A percentile compares a stretch with the other conserved stretches of the same genome.
phyloP scores from a whole-genome alignment of 2,888 invertebrate genomes.

The Pterostichus madidus region DNA sequence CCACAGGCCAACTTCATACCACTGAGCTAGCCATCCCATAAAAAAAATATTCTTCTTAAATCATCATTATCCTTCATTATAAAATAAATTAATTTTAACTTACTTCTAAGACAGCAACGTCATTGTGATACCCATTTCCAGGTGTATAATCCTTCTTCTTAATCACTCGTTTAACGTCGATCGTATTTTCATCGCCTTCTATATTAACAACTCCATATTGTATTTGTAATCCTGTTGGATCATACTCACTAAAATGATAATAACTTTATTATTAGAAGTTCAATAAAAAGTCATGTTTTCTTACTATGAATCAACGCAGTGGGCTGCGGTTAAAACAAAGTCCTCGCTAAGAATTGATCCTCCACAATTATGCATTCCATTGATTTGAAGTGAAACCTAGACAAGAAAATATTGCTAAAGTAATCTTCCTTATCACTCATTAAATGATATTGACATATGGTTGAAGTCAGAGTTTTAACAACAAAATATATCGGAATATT shows the following conservation, averaged over 20 bases:
- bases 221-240: slow-evolving; percentile 25
- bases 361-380: slow-evolving; percentile 69
- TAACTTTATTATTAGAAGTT: background rate
- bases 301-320: slow-evolving; percentile 69
- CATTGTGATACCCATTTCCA: slow-evolving; percentile 68
- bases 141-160: slow-evolving; percentile 67
- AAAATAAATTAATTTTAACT: slow-evolving; percentile 4
- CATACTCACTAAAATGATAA: background rate
- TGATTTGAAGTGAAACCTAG: slow-evolving; percentile 70
- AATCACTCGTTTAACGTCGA: slow-evolving; percentile 62
- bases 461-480: no score
- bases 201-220: slow-evolving; percentile 67
- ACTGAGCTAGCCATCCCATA: no score
- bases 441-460: no score
- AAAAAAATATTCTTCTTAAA: no score
- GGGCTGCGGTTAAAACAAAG: slow-evolving; percentile 70
- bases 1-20: no score
- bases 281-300: background rate
- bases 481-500: no score
- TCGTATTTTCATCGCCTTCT: slow-evolving; percentile 62
- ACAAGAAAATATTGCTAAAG: background rate
- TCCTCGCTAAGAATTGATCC: slow-evolving; percentile 69
- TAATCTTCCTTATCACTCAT: no score
- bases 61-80: no score
- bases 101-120: slow-evolving; percentile 69